Evolutionary conservation across 2,113 vertebrate species (phyloP).

Genomic region (Rhinolophus sinicus): DNA sequence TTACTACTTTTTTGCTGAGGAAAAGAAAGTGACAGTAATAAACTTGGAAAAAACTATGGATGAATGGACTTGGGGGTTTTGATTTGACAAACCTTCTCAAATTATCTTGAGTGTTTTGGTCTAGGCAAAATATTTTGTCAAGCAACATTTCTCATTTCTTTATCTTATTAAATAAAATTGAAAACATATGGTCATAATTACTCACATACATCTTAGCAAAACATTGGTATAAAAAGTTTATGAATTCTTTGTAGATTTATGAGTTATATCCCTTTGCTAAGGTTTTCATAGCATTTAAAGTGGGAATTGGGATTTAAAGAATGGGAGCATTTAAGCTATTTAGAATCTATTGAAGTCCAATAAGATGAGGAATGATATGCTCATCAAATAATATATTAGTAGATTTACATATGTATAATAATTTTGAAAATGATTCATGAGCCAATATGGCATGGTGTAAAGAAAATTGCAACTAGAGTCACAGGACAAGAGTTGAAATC

Average conservation of each 20-base stretch:
- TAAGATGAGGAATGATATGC: neutral
- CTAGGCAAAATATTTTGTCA: slow-evolving; percentile 56
- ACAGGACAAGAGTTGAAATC: neutral
- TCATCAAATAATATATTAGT: slow-evolving; percentile 1
- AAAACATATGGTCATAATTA: slow-evolving; percentile 63
- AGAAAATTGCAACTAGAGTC: neutral
- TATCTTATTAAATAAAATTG: slow-evolving; percentile 62
- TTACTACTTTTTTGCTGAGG: neutral
- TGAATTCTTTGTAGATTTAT: slow-evolving; percentile 56
- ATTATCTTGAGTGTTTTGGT: slow-evolving; percentile 54
- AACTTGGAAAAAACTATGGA: neutral
- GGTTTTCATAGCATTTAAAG: slow-evolving; percentile 50
- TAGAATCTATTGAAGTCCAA: neutral
- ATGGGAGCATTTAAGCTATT: slow-evolving; percentile 35
- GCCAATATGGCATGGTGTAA: neutral
- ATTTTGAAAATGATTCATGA: neutral
- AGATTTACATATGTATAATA: neutral
- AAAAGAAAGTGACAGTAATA: neutral
- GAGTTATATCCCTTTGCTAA: slow-evolving; percentile 39
- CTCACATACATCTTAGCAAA: slow-evolving; percentile 51
- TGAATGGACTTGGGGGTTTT: neutral
- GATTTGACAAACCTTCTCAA: slow-evolving; percentile 34
- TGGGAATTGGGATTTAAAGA: slow-evolving; percentile 48
- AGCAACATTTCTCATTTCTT: slow-evolving; percentile 45
- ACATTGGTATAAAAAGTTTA: slow-evolving; percentile 42